Percentiles rank a stretch among this genome's conserved stretches.
Conservation (phyloP, 2,797 vertebrate genomes). For the Clarias platycephalus region DNA sequence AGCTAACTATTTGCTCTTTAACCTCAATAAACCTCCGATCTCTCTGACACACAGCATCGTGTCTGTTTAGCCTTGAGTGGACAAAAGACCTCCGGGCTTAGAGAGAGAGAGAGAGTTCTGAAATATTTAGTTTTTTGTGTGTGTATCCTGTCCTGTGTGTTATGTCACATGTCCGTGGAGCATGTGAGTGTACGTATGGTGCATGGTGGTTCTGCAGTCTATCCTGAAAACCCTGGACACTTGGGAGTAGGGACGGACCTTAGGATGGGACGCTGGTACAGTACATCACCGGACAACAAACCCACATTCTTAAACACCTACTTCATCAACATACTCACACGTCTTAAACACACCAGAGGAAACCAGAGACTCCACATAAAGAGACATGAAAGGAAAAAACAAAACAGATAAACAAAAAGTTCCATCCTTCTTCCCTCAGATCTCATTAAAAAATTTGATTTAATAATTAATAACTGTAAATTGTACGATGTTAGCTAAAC, state of each 20-base stretch:
- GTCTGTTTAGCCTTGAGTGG: slow-evolving; percentile 19
- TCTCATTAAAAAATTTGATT: too few relatives aligned
- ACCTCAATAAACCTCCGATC: slow-evolving; percentile 39
- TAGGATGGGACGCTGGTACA: not conserved
- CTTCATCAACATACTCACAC: not conserved
- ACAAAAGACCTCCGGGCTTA: not conserved
- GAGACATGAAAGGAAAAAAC: not conserved
- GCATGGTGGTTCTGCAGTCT: not conserved
- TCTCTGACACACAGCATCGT: not conserved
- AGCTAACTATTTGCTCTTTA: slow-evolving; percentile 38
- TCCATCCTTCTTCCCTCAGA: too few relatives aligned
- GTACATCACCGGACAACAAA: not conserved
- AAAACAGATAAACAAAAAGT: not conserved
- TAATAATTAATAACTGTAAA: too few relatives aligned
- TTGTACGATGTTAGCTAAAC: too few relatives aligned
- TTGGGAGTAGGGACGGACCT: not conserved
- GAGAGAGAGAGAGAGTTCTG: not conserved
- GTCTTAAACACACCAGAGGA: not conserved
- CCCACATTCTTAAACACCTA: not conserved
- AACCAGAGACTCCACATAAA: not conserved
- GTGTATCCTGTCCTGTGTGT: not conserved
- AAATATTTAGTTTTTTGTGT: not conserved
- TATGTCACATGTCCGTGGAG: not conserved
- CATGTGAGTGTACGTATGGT: not conserved
- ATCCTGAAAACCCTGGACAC: not conserved